phyloP scores from a whole-genome alignment of 2,888 invertebrate species.

The Mimas tiliae region DNA sequence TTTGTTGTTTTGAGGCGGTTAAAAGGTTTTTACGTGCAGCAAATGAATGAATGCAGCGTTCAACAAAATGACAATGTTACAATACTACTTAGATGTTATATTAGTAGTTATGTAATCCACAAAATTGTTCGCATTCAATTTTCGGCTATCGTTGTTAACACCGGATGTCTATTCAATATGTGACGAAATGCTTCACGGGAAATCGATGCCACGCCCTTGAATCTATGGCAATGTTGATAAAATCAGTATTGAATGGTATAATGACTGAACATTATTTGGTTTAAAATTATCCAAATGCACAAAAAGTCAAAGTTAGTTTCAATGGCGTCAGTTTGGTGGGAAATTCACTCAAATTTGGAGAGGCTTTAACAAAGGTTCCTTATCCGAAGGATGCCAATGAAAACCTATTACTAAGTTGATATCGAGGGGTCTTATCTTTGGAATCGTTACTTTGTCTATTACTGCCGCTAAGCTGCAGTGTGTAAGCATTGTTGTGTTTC shows the following conservation, averaged over 20 bases:
- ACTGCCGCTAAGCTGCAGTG: too few relatives aligned
- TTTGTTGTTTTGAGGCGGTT: background rate
- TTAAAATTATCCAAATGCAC: background rate
- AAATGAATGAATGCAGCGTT: background rate
- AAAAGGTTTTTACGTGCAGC: background rate
- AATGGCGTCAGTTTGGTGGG: too few relatives aligned
- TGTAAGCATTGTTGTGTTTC: too few relatives aligned
- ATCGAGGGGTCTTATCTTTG: too few relatives aligned
- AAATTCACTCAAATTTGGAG: too few relatives aligned
- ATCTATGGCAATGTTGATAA: constrained; percentile 27
- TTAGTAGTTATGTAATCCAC: background rate
- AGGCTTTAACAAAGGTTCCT: too few relatives aligned
- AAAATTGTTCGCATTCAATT: background rate
- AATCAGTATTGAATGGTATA: background rate
- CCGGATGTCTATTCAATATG: constrained; percentile 41
- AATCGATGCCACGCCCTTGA: constrained; percentile 50
- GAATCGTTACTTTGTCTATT: too few relatives aligned
- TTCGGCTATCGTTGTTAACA: constrained; percentile 9
- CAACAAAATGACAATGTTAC: background rate
- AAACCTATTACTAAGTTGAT: too few relatives aligned
- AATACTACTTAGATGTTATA: constrained; percentile 3
- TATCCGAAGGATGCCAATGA: too few relatives aligned
- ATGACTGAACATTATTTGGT: background rate
- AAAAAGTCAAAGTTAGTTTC: too few relatives aligned
- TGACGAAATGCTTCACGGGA: constrained; percentile 50